Conservation (phyloP, 2,888 invertebrate species). For the Adela reaumurella region DNA sequence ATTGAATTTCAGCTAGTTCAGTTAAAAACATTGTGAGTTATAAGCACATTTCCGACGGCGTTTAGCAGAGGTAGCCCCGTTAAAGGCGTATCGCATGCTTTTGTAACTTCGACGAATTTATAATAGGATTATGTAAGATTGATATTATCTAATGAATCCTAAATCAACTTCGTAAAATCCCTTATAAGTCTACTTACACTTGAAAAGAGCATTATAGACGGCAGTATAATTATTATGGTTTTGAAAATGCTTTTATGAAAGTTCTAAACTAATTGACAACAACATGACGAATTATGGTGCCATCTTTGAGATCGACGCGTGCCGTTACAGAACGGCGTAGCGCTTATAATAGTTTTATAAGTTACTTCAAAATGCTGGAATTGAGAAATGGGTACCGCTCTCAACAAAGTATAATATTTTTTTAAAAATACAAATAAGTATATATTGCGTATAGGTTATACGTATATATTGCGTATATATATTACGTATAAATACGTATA, state of each 20-base stretch:
- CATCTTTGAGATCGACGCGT: neutral
- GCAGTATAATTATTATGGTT: no score
- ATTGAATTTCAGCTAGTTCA: no score
- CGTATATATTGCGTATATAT: no score
- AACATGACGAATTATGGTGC: neutral
- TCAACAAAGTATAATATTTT: neutral
- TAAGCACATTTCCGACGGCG: no score
- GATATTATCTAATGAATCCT: slow-evolving; percentile 1
- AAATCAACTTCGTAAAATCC: slow-evolving; percentile 1
- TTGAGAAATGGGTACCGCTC: neutral
- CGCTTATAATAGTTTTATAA: neutral
- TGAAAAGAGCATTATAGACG: no score
- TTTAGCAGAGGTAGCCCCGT: no score
- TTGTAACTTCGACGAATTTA: no score
- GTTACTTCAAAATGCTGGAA: neutral
- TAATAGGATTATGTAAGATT: neutral
- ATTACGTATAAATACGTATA: no score
- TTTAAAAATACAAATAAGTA: neutral
- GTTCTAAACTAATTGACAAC: neutral
- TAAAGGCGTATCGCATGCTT: no score
- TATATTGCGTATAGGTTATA: no score
- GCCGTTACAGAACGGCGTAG: neutral
- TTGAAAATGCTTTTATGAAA: no score
- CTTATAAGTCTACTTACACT: slow-evolving; percentile 1
- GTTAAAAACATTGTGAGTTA: no score